Evolutionary conservation across 2,797 vertebrate genomes (phyloP).

Genomic region (Myotis myotis): DNA sequence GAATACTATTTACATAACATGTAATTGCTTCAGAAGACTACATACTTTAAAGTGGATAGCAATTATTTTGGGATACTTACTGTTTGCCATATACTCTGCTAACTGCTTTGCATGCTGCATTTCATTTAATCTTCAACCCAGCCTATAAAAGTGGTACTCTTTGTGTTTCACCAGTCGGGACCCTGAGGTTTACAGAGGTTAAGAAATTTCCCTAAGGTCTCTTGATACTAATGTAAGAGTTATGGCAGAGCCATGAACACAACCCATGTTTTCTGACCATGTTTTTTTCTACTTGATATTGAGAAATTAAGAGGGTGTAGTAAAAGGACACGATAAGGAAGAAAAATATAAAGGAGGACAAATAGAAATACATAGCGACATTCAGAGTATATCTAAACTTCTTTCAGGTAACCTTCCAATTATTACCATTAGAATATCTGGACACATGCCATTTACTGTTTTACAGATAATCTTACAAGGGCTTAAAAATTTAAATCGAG

Average conservation of each 20-base stretch:
- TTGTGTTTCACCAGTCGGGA: neutral
- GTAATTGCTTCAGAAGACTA: neutral
- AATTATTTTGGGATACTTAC: neutral
- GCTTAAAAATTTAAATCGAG: constrained; percentile 94
- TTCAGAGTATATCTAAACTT: neutral
- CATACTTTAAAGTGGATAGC: neutral
- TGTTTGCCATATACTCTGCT: neutral
- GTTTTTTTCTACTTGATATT: constrained; percentile 31
- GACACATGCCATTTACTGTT: constrained; percentile 32
- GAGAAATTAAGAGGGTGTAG: neutral
- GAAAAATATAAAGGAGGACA: neutral
- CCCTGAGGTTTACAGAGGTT: neutral
- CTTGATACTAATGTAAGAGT: neutral
- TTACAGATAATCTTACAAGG: constrained; percentile 94
- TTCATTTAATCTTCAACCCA: neutral
- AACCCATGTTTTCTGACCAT: neutral
- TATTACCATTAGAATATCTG: constrained; percentile 8
- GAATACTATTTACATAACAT: neutral
- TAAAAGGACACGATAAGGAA: neutral
- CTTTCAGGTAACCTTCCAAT: neutral
- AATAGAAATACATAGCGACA: neutral
- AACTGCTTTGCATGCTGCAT: neutral
- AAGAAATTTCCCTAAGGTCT: neutral
- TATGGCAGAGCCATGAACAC: neutral
- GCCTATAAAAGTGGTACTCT: neutral